Percentiles rank a stretch among this genome's conserved stretches.
These are phyloP conservation scores for Capitulum mitella DNA, from an alignment of 2,888 invertebrate species.

Conservation along the genomic window DNA sequence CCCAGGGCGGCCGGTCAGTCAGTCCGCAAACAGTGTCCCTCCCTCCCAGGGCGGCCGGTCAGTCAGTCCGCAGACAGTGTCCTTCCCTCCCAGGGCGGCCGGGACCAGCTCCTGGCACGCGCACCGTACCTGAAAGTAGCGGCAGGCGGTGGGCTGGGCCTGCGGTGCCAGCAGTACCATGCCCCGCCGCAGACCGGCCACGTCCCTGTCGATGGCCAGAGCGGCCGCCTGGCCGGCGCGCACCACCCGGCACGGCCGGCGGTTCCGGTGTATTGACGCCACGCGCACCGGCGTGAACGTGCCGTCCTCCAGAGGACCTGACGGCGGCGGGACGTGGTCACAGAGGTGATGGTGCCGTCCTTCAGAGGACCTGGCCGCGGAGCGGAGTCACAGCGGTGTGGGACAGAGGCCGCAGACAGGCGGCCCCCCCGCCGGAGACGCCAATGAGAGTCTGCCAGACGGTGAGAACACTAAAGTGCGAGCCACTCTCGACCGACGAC, in stretches of 20 bases:
- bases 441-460: too few species aligned
- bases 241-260: constrained; percentile 79
- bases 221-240: constrained; percentile 87
- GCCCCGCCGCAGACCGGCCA: constrained; percentile 62
- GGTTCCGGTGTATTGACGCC: constrained; percentile 81
- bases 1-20: too few species aligned
- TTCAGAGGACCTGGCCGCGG: too few species aligned
- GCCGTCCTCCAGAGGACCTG: constrained; percentile 68
- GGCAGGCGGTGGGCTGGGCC: constrained; percentile 48
- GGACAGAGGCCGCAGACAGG: too few species aligned
- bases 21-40: too few species aligned
- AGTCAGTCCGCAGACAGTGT: too few species aligned
- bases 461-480: too few species aligned
- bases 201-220: constrained; percentile 58
- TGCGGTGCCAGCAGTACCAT: constrained; percentile 67
- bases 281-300: constrained; percentile 68
- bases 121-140: constrained; percentile 50
- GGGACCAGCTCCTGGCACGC: not conserved
- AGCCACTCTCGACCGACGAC: too few species aligned
- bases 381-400: too few species aligned
- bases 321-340: not conserved
- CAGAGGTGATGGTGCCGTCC: too few species aligned
- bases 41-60: too few species aligned
- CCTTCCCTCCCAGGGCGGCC: not conserved
- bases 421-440: too few species aligned